Evolutionary conservation across 2,113 vertebrate genomes (phyloP), one percentile per base, ranked within the genome.

Genomic region (Archilochus colubris): DNA sequence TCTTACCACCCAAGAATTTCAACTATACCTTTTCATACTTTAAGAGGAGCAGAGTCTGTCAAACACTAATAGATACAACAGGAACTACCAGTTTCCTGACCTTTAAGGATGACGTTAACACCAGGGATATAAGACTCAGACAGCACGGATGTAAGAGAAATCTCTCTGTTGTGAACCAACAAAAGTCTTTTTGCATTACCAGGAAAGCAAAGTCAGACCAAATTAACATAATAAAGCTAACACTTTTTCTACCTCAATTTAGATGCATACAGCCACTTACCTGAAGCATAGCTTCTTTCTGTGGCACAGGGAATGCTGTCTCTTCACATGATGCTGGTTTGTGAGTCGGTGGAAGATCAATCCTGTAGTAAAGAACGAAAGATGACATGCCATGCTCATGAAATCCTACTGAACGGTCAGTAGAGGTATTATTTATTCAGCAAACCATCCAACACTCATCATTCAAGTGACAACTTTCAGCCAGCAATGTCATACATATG

Each of bases 271-370:
- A 73, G 55, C 51, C 30, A 89, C 79, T 91, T 97, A 98, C 98
- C 97, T 98, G 95, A 93, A 95, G 95, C 28, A 97, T 87, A 93
- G 87, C 62, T 87, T 98, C 96, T 89, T 97, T 98, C 78, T 96
- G 97, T 70, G 96, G 88, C 36, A 94, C 48, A 84, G 97, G 67
- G 25, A 90, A 82, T 5, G 89, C 62, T 82, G 82, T 94, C 79
- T 97, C 97, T 74, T 97, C 97, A 90, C 95, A 97, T 6, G 89
- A 44, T 63, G 96, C 80, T 86, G 97, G 97, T 91, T 98, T 98
- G 66, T 98, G 98, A 94, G 97, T 98, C 68, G 98, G 97, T 46
- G 98, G 98, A 89, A 98, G 98, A 93, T 98, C 97, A 79, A 98
- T 98, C 91, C 98, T 98, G 87, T 30, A 89, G 89, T 63, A 64